Base-by-base conservation (phyloP, 2,888 invertebrate genomes). In the Meiosimyza platycephala region DNA sequence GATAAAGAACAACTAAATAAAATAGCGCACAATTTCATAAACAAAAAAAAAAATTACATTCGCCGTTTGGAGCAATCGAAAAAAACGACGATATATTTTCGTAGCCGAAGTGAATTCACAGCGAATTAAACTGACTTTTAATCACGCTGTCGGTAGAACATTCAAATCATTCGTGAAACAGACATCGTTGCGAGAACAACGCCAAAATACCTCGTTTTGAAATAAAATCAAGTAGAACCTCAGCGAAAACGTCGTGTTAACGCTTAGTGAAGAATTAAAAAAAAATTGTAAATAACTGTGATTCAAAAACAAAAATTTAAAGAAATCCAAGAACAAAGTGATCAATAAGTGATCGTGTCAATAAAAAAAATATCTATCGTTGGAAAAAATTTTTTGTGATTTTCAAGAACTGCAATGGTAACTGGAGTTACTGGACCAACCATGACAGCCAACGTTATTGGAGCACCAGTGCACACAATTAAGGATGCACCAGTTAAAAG, bases 401-500 rank as follows among this genome's bases (percentile, higher is more conserved):
- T 64, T 72, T 68, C 47, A 15, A 62, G 18, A 51, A 51, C 52
- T 64, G 51, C 13, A 72, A 87, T 87, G 87, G 87, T 87, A 80
- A 87, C 87, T 80, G 87, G 87, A 82, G 84, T 86, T 73, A 82
- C 84, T 74, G 79, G 82, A 72, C 77, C 81, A 74, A 83, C 80
- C 79, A 84, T 87, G 83, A 83, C 80, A 73, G 80, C 84, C 77
- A 86, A 83, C 76, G 81, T 83, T 66, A 78, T 86, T 77, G 82
- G 84, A 77, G 79, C 82, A 74, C 82, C 85, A 64, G 82, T 80
- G 55, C 78, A 73, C 79, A 57, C 77, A 52, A 76, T 78, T 71
- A 81, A 83, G 79, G 80, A 81, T 75, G 77, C 82, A 71, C 85
- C 86, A 59, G 79, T 84, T 40, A 87, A 87, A 78, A 86, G 85